Evolutionary conservation across 1,140 invertebrate species (phyloP).

Genomic region (Archivesica marissinica): DNA sequence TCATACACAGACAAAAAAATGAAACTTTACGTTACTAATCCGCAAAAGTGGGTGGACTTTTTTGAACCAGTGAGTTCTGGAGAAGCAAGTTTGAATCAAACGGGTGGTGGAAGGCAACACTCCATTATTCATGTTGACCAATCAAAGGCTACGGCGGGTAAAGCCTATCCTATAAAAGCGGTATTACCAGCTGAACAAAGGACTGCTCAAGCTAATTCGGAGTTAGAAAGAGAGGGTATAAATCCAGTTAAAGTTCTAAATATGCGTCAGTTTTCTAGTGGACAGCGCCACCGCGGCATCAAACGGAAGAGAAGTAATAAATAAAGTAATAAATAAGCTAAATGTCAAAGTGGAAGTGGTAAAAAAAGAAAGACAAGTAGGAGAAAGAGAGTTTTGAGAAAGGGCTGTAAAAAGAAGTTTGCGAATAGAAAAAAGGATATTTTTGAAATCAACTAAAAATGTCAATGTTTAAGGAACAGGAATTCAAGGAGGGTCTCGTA

Average conservation of each 20-base stretch:
- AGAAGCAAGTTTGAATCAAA: background rate
- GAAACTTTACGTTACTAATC: constrained; percentile 43
- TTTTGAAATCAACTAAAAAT: constrained; percentile 30
- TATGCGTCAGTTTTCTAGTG: constrained; percentile 2
- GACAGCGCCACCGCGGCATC: background rate
- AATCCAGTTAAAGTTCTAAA: background rate
- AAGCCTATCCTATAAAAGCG: constrained; percentile 24
- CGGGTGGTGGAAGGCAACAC: background rate
- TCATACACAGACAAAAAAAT: too few relatives aligned
- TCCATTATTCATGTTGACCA: constrained; percentile 41
- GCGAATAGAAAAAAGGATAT: too few relatives aligned
- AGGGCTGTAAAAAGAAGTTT: too few relatives aligned
- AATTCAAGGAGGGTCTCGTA: constrained; percentile 1
- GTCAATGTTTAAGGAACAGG: constrained; percentile 17
- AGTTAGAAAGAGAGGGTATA: constrained; percentile 25
- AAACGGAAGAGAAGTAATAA: background rate
- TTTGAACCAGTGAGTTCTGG: constrained; percentile 21
- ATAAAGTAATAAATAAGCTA: background rate
- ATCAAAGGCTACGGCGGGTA: background rate
- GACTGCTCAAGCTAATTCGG: constrained; percentile 47
- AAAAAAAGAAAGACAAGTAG: background rate
- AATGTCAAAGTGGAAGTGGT: background rate
- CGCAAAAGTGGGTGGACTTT: constrained; percentile 50
- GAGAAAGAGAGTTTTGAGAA: too few relatives aligned
- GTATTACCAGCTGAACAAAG: constrained; percentile 59